Percentiles rank a stretch among this genome's conserved stretches.
Evolutionary conservation across 2,888 invertebrate species (phyloP).

Genomic region (Eristalis pertinax): DNA sequence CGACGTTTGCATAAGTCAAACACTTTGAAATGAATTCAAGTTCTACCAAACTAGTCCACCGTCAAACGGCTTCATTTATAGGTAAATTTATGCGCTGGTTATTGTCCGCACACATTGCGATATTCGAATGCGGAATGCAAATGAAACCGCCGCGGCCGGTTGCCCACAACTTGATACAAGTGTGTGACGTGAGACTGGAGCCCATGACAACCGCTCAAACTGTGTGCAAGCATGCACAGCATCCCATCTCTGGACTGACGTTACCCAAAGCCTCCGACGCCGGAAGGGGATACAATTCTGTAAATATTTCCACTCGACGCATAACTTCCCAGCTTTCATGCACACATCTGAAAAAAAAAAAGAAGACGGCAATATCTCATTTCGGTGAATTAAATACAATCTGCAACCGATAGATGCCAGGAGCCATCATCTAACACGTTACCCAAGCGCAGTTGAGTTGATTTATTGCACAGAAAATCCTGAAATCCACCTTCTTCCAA

Average conservation of each 20-base stretch:
- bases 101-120: too few relatives aligned
- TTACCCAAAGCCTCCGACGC: not conserved
- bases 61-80: too few relatives aligned
- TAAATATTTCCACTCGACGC: not conserved
- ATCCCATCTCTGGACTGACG: not conserved
- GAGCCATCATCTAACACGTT: slow-evolving; percentile 50
- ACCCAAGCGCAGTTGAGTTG: slow-evolving; percentile 13
- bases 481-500: slow-evolving; percentile 28
- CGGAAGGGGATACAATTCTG: not conserved
- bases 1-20: too few relatives aligned
- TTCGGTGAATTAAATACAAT: slow-evolving; percentile 59
- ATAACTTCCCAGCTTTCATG: not conserved
- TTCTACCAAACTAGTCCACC: too few relatives aligned
- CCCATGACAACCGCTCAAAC: not conserved
- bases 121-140: too few relatives aligned
- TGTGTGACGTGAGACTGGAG: too few relatives aligned
- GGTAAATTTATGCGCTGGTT: too few relatives aligned
- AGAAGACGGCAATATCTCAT: slow-evolving; percentile 10
- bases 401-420: slow-evolving; percentile 55
- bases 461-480: slow-evolving; percentile 37
- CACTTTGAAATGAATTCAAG: too few relatives aligned
- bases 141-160: too few relatives aligned
- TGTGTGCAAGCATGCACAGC: not conserved
- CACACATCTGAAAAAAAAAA: not conserved
- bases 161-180: too few relatives aligned